Conservation (phyloP, 2,888 invertebrate genomes). For the Microctonus brassicae region DNA sequence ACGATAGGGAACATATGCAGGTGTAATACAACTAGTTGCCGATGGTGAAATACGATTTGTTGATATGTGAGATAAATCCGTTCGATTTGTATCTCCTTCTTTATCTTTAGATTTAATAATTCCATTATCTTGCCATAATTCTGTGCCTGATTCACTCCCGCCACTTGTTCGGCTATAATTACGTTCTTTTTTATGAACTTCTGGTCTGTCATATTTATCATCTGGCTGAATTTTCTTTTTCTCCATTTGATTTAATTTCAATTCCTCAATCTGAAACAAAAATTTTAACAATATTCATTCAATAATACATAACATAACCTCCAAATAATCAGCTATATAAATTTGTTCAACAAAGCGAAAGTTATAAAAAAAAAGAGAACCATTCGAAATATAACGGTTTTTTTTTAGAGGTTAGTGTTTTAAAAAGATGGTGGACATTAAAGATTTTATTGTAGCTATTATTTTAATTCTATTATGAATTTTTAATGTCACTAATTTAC, state of each 20-base stretch:
- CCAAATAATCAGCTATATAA: no score
- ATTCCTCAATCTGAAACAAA: conserved; percentile 61
- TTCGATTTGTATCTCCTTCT: conserved; percentile 51
- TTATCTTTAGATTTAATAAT: conserved; percentile 50
- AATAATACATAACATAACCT: no score
- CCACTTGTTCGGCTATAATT: conserved; percentile 43
- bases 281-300: no score
- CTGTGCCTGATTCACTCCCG: conserved; percentile 47
- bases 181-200: conserved; percentile 58
- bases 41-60: conserved; percentile 44
- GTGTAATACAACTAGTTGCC: conserved; percentile 45
- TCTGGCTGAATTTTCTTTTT: conserved; percentile 56
- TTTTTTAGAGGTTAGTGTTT: no score
- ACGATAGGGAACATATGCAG: conserved; percentile 64
- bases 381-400: no score
- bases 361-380: no score
- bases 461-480: background rate
- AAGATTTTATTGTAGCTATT: background rate
- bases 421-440: no score
- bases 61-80: conserved; percentile 43
- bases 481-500: conserved; percentile 49
- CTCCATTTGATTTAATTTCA: conserved; percentile 65
- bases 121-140: conserved; percentile 51
- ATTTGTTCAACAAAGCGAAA: no score
- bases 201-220: conserved; percentile 59